Conservation (phyloP, 1,140 invertebrate species). For the Asbolus verrucosus region DNA sequence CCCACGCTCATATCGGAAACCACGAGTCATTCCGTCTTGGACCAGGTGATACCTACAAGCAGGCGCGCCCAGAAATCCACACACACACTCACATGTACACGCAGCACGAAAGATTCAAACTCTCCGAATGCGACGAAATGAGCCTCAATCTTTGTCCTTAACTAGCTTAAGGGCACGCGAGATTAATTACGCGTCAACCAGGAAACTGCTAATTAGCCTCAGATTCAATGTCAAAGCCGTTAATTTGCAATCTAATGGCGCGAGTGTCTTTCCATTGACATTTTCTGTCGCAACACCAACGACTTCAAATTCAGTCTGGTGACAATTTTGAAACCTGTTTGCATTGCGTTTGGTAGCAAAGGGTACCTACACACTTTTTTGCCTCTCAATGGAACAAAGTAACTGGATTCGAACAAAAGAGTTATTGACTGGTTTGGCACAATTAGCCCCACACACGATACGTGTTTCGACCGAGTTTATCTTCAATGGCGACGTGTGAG, state of each 20-base stretch:
- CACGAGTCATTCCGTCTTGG: constrained; percentile 47
- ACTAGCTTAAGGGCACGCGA: constrained; percentile 4
- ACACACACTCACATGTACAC: too few relatives aligned
- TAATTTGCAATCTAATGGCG: constrained; percentile 39
- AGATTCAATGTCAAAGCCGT: constrained; percentile 37
- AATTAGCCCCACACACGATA: too few relatives aligned
- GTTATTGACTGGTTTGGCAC: constrained; percentile 1
- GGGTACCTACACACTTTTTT: constrained; percentile 22
- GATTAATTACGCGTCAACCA: constrained; percentile 24
- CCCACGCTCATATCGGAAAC: constrained; percentile 51
- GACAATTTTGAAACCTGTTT: constrained; percentile 34
- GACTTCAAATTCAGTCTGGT: constrained; percentile 14
- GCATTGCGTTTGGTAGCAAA: constrained; percentile 8
- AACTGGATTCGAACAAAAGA: background rate
- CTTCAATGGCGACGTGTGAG: too few relatives aligned
- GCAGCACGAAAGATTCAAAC: constrained; percentile 7
- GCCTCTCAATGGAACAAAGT: constrained; percentile 22
- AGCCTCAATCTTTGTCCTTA: constrained; percentile 15
- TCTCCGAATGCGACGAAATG: too few relatives aligned
- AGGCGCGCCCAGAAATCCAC: constrained; percentile 43
- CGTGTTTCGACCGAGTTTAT: too few relatives aligned
- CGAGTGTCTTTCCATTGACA: constrained; percentile 33
- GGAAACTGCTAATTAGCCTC: constrained; percentile 37
- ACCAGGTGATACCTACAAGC: constrained; percentile 46
- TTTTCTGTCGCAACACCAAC: constrained; percentile 19